Evolutionary conservation across 2,888 invertebrate species (phyloP).

Genomic region (Clanis bilineata): DNA sequence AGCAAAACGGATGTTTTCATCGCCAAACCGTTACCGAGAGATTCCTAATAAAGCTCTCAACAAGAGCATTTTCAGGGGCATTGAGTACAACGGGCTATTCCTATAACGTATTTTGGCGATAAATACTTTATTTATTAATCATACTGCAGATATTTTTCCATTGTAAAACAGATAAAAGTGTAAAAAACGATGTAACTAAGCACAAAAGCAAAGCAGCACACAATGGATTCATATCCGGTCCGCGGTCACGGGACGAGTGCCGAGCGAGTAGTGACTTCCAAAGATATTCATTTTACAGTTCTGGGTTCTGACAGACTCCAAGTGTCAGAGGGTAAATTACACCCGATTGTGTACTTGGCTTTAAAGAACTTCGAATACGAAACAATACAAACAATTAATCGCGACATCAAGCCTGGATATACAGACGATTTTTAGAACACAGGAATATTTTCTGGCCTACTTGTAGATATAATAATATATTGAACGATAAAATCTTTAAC

Average conservation of each 20-base stretch:
- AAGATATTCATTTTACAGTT: constrained; percentile 43
- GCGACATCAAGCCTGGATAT: not conserved
- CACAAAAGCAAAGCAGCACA: constrained; percentile 57
- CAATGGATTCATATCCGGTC: constrained; percentile 70
- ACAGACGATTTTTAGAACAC: constrained; percentile 5
- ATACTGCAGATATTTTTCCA: constrained; percentile 36
- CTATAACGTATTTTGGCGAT: not conserved
- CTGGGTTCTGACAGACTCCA: constrained; percentile 40
- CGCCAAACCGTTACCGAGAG: constrained; percentile 31
- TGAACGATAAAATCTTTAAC: not conserved
- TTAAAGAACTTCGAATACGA: constrained; percentile 40
- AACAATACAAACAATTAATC: constrained; percentile 50
- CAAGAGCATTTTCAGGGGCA: not conserved
- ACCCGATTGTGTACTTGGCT: constrained; percentile 56
- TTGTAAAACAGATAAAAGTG: not conserved
- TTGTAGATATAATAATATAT: not conserved
- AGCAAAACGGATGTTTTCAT: constrained; percentile 35
- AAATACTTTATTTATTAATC: constrained; percentile 22
- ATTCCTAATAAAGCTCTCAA: constrained; percentile 18
- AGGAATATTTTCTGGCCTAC: not conserved
- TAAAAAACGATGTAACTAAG: constrained; percentile 37
- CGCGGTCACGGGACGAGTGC: constrained; percentile 46
- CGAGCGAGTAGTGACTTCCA: constrained; percentile 40
- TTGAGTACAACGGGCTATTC: not conserved
- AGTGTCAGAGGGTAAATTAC: constrained; percentile 54